Conservation (phyloP, 1,140 invertebrate species). For the Lycorma delicatula region DNA sequence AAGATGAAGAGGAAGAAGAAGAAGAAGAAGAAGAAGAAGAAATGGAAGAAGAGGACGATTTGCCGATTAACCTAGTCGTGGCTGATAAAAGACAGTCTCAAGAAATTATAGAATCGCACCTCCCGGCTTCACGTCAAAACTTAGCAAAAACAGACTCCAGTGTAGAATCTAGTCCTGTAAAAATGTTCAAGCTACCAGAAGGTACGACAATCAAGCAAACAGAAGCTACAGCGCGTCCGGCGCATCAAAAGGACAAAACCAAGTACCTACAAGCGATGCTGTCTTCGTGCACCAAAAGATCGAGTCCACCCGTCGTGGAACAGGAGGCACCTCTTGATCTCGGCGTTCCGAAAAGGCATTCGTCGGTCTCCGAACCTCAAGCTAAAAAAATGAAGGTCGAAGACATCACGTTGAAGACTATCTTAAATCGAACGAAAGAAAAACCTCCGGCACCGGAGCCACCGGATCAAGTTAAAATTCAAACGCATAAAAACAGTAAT, state of each 20-base stretch:
- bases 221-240: background rate
- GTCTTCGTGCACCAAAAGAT: constrained; percentile 19
- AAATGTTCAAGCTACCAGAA: constrained; percentile 20
- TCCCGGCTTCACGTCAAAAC: too few relatives aligned
- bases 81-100: background rate
- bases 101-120: background rate
- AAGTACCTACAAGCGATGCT: constrained; percentile 24
- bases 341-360: constrained; percentile 43
- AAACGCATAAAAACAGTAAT: constrained; percentile 23
- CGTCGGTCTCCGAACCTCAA: constrained; percentile 9
- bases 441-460: background rate
- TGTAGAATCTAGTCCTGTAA: constrained; percentile 16
- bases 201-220: constrained; percentile 18
- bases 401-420: constrained; percentile 38
- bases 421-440: constrained; percentile 25
- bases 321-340: constrained; percentile 57
- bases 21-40: constrained; percentile 29
- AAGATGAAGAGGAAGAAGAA: constrained; percentile 22
- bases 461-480: background rate
- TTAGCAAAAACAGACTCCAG: background rate
- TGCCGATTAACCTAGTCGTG: constrained; percentile 6
- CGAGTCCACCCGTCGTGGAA: too few relatives aligned
- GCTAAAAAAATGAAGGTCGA: constrained; percentile 37
- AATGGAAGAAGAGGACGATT: background rate
- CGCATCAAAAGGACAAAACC: constrained; percentile 18